These are phyloP conservation scores for Pogonus chalceus DNA, from an alignment of 1,140 invertebrate species.

Conservation along the genomic window DNA sequence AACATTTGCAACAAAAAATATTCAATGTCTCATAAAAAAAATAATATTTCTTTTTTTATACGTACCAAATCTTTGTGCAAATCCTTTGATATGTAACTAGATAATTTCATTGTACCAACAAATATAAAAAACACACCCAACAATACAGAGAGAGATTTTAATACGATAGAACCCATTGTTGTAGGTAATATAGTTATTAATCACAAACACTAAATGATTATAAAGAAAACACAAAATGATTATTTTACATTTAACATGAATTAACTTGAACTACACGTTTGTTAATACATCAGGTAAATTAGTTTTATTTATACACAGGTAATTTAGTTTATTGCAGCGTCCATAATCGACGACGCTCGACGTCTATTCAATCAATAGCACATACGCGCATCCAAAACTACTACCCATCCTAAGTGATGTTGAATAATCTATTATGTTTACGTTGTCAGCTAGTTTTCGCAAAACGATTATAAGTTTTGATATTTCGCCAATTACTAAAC, in stretches of 20 bases:
- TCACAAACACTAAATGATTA: background rate
- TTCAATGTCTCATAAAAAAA: conserved; percentile 13
- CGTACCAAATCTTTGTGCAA: conserved; percentile 94
- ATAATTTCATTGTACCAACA: conserved; percentile 85
- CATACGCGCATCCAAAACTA: background rate
- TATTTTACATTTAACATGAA: background rate
- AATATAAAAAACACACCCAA: conserved; percentile 93
- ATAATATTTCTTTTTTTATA: conserved; percentile 17
- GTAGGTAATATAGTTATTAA: background rate
- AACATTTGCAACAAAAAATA: conserved; percentile 4
- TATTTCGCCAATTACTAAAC: background rate
- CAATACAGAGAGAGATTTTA: conserved; percentile 82
- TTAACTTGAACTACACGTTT: background rate
- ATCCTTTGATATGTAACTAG: conserved; percentile 85
- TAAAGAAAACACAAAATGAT: background rate
- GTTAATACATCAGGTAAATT: background rate
- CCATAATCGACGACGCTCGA: conserved; percentile 2
- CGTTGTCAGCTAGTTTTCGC: background rate
- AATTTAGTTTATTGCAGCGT: conserved; percentile 4
- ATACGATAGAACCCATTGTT: conserved; percentile 62
- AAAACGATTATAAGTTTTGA: background rate
- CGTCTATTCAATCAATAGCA: conserved; percentile 5
- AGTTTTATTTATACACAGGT: conserved; percentile 3
- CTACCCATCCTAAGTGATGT: background rate
- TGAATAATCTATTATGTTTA: background rate